Evolutionary conservation across 1,140 invertebrate genomes (phyloP).

Genomic region (Drosophila kurseongensis): DNA sequence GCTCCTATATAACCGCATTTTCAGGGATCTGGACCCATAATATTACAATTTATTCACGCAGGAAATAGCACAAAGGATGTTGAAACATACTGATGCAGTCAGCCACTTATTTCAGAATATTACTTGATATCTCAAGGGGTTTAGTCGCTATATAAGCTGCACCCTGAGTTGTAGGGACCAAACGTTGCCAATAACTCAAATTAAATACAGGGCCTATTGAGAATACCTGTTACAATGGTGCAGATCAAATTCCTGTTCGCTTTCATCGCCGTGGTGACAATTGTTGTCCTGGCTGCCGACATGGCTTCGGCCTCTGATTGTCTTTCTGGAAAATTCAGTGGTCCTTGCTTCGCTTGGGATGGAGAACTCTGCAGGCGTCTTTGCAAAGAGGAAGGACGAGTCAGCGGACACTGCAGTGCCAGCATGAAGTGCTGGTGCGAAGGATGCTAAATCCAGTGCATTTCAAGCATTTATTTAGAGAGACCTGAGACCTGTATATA

Average conservation of each 20-base stretch:
- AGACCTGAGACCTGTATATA: too few species aligned
- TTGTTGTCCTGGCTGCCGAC: neutral
- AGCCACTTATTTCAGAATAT: too few species aligned
- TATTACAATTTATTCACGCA: too few species aligned
- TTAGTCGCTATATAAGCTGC: too few species aligned
- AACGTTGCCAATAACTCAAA: neutral
- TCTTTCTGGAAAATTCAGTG: neutral
- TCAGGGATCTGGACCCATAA: neutral
- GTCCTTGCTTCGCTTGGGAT: neutral
- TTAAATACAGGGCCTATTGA: neutral
- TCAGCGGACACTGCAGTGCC: neutral
- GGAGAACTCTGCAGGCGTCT: neutral
- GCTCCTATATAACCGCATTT: neutral
- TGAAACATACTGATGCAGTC: too few species aligned
- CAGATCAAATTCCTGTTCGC: constrained; percentile 11
- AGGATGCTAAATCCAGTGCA: constrained; percentile 4
- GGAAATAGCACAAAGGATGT: too few species aligned
- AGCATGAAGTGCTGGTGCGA: constrained; percentile 2
- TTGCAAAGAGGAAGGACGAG: constrained; percentile 4
- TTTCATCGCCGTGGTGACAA: constrained; percentile 8
- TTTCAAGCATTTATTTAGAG: too few species aligned
- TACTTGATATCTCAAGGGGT: too few species aligned
- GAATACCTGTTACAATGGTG: constrained; percentile 1
- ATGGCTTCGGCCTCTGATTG: neutral
- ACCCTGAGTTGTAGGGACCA: neutral